Evolutionary conservation across 2,113 vertebrate genomes (phyloP), one percentile per base, ranked within the genome.

Genomic region (Amblyornis subalaris): DNA sequence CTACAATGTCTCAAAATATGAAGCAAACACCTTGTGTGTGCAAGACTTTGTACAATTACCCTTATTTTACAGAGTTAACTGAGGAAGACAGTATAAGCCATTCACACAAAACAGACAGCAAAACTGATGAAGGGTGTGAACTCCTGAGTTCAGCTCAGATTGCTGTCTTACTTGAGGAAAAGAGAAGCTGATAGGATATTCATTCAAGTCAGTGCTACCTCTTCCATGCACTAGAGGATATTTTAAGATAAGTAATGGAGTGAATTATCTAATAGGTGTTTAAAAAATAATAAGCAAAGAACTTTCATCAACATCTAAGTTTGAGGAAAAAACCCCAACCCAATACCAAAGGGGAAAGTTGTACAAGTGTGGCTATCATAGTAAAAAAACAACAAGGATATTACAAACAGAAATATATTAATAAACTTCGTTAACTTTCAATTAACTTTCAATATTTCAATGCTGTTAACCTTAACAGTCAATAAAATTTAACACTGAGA

Each of bases 251-350:
- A 64, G 12, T 55, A 28, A 60, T 7, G 47, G 6, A 64, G 12
- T 38, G 35, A 76, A 55, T 76, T 76, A 60, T 51, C 38, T 69
- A 67, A 45, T 6, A 23, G 1, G 7, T n/a, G 4, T 67, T 75
- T 19, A 8, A 67, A 76, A 64, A 85, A 67, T 1, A 14, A 3
- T 50, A 61, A 26, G 3, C 2, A 17, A 86, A 75, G 12, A 67
- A 31, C 14, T 76, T 91, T n/a, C 25, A 53, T 40, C 28, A 45
- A 40, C 12, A 22, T 6, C 8, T 48, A 35, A n/a, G 2, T 78
- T 7, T 48, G 26, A 7, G 4, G 3, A 35, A 35, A 58, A 89
- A 64, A 2, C 0, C 12, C 25, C 4, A 21, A 28, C 5, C 0
- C 4, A 21, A 9, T n/a, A 42, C 1, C 12, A 67, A 76, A 71